Evolutionary conservation across 1,140 invertebrate genomes (phyloP).

Genomic region (Pseudomyrmex cubaensis): DNA sequence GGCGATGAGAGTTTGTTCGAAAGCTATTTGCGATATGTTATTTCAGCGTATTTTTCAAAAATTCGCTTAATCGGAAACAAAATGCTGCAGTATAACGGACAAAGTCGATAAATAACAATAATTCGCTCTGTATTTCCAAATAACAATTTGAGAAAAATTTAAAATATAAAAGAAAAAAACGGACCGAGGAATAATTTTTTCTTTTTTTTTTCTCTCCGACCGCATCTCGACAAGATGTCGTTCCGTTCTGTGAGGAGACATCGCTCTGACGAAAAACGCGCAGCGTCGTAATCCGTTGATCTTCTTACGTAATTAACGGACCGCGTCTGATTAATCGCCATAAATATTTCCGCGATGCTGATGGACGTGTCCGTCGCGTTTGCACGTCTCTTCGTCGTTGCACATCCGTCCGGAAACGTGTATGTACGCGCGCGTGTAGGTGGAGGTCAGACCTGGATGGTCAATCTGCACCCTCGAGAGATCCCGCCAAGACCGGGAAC

Average conservation of each 20-base stretch:
- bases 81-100: too few relatives aligned
- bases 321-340: conserved; percentile 60
- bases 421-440: conserved; percentile 28
- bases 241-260: neutral
- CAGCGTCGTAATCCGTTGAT: conserved; percentile 73
- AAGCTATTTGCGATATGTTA: too few relatives aligned
- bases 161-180: neutral
- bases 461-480: conserved; percentile 79
- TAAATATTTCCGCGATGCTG: conserved; percentile 73
- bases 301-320: conserved; percentile 75
- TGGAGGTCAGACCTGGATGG: conserved; percentile 54
- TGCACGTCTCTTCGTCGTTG: conserved; percentile 29
- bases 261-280: conserved; percentile 30
- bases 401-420: conserved; percentile 35
- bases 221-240: neutral
- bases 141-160: neutral
- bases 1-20: too few relatives aligned
- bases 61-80: too few relatives aligned
- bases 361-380: conserved; percentile 61
- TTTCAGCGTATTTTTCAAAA: too few relatives aligned
- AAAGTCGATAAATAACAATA: too few relatives aligned
- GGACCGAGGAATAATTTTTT: neutral
- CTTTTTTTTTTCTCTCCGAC: neutral
- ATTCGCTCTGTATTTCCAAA: too few relatives aligned
- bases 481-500: conserved; percentile 68